Evolutionary conservation across 2,888 invertebrate species (phyloP).

Genomic region (Nomada fucata): DNA sequence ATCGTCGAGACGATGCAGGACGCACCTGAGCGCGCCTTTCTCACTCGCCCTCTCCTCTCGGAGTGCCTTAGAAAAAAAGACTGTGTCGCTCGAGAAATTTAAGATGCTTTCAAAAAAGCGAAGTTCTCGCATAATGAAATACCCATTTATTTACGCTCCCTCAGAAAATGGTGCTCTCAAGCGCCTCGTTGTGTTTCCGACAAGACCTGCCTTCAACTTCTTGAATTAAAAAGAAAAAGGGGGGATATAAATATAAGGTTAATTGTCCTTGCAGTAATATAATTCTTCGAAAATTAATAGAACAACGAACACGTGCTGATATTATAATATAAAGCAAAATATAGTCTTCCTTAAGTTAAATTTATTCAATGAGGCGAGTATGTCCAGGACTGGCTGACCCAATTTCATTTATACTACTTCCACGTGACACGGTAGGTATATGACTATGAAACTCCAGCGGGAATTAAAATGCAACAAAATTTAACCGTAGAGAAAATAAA

Average conservation of each 20-base stretch:
- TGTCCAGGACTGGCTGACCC: not conserved
- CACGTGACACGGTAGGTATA: slow-evolving; percentile 1
- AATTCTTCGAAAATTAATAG: not conserved
- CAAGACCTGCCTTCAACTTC: not conserved
- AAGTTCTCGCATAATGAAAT: slow-evolving; percentile 66
- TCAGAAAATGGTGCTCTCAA: slow-evolving; percentile 20
- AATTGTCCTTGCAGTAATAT: not conserved
- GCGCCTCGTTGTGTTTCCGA: slow-evolving; percentile 42
- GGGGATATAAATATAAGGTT: not conserved
- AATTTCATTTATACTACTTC: slow-evolving; percentile 1
- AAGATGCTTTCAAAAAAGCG: slow-evolving; percentile 70
- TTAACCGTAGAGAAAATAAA: not conserved
- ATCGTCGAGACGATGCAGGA: slow-evolving; percentile 61
- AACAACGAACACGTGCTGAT: not conserved
- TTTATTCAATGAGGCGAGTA: slow-evolving; percentile 6
- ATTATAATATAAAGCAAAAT: slow-evolving; percentile 3
- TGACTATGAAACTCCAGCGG: not conserved
- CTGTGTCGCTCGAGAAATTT: slow-evolving; percentile 73
- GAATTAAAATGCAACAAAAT: slow-evolving; percentile 9
- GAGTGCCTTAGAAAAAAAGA: slow-evolving; percentile 62
- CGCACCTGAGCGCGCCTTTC: slow-evolving; percentile 67
- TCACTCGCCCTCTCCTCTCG: slow-evolving; percentile 47
- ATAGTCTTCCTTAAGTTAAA: not conserved
- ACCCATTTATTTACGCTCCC: slow-evolving; percentile 52
- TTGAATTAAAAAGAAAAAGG: not conserved